Conservation (phyloP, 2,113 vertebrate genomes). For the Dicrurus megarhynchus region DNA sequence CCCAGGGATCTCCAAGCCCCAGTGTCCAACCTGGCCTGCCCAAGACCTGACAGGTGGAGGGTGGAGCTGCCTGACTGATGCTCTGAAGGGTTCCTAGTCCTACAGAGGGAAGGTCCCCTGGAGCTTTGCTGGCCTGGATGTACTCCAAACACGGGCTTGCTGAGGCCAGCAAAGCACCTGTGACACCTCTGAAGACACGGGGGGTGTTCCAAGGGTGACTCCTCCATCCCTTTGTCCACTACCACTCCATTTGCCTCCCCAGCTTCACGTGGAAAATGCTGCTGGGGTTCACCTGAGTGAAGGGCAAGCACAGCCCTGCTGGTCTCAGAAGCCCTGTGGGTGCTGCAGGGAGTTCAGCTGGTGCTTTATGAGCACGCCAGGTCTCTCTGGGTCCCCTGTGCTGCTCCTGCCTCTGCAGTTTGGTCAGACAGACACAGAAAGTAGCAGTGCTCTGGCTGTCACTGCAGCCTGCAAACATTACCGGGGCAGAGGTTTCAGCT, state of each 20-base stretch:
- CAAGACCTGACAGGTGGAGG: fast-evolving
- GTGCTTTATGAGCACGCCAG: neutral
- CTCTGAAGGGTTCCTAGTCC: neutral
- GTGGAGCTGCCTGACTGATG: neutral
- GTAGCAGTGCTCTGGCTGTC: neutral
- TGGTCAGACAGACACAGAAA: neutral
- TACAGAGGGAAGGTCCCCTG: neutral
- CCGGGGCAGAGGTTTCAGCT: neutral
- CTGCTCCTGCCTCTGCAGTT: neutral
- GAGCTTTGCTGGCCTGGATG: neutral
- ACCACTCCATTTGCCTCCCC: neutral
- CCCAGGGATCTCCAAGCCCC: neutral
- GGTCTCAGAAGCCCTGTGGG: neutral
- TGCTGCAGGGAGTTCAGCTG: neutral
- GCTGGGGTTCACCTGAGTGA: neutral
- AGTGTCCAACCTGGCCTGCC: fast-evolving
- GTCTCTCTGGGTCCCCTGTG: neutral
- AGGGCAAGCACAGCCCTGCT: neutral
- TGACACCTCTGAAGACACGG: neutral
- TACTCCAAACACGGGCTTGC: neutral
- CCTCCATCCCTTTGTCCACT: neutral
- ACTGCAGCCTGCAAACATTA: fast-evolving
- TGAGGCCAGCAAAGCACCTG: neutral
- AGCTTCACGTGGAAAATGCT: fast-evolving
- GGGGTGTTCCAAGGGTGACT: fast-evolving